Conservation (phyloP, 2,113 vertebrate species). For the Ictidomys tridecemlineatus region DNA sequence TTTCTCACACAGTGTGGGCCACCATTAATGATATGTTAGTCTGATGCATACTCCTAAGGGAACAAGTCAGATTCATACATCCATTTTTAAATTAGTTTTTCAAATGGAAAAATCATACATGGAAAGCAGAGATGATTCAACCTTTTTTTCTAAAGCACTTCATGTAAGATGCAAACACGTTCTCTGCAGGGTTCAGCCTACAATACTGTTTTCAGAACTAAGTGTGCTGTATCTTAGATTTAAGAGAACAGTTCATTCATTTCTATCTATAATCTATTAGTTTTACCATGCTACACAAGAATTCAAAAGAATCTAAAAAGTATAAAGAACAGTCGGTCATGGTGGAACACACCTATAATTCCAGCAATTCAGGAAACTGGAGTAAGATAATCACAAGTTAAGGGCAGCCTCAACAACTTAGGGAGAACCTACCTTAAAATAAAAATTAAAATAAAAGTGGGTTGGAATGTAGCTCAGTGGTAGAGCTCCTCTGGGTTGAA, state of each 20-base stretch:
- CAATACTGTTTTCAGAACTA: neutral
- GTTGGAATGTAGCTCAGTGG: too few relatives aligned
- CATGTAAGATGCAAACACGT: neutral
- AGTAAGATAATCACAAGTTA: too few relatives aligned
- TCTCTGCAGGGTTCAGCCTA: neutral
- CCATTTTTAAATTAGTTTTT: neutral
- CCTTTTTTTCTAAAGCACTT: neutral
- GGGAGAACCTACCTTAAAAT: too few relatives aligned
- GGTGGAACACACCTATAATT: too few relatives aligned
- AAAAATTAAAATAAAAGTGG: too few relatives aligned
- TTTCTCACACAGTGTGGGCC: neutral
- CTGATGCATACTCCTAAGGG: neutral
- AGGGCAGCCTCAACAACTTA: too few relatives aligned
- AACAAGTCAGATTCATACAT: neutral
- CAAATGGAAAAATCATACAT: conserved; percentile 28
- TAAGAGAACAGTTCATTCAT: neutral
- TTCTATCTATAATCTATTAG: neutral
- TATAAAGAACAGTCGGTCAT: neutral
- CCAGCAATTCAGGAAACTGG: too few relatives aligned
- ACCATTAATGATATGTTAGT: neutral
- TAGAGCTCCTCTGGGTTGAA: too few relatives aligned
- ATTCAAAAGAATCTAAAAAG: conserved; percentile 16
- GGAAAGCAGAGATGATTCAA: neutral
- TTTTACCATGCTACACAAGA: conserved; percentile 46
- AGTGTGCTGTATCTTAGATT: neutral